Conservation (phyloP, 2,113 vertebrate genomes). For the Thunnus maccoyii region DNA sequence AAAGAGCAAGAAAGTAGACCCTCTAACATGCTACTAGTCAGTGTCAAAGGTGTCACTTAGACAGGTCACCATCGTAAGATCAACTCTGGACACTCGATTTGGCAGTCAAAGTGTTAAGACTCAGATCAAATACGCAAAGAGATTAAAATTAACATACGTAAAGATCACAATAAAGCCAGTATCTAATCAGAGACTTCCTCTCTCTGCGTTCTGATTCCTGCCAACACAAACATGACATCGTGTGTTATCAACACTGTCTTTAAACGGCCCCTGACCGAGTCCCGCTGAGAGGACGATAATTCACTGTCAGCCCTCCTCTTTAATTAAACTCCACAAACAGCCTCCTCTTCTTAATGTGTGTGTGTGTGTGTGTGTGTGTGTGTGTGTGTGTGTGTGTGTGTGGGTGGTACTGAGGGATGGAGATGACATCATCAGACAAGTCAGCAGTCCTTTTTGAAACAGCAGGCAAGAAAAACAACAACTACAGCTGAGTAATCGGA, state of each 20-base stretch:
- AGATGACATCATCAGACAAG: conserved; percentile 47
- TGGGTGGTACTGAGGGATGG: background rate
- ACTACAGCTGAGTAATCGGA: conserved; percentile 8
- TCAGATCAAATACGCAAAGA: background rate
- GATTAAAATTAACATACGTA: background rate
- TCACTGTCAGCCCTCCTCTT: conserved; percentile 44
- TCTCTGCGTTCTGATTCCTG: background rate
- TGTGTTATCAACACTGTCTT: background rate
- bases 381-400: background rate
- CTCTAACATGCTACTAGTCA: too few relatives aligned
- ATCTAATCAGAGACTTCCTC: conserved; percentile 10
- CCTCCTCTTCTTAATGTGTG: conserved; percentile 16
- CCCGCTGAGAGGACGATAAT: conserved; percentile 18
- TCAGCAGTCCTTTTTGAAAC: conserved; percentile 48
- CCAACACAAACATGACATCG: too few relatives aligned
- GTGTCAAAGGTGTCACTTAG: too few relatives aligned
- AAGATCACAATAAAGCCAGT: background rate
- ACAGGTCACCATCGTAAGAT: too few relatives aligned
- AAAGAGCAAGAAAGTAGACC: too few relatives aligned
- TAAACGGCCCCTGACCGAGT: conserved; percentile 14
- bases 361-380: conserved; percentile 10
- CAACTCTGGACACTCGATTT: too few relatives aligned
- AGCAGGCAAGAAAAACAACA: conserved; percentile 18
- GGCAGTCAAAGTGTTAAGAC: too few relatives aligned
- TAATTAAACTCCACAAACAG: conserved; percentile 59